phyloP scores from a whole-genome alignment of 2,888 invertebrate species.

The Dynastes maya region DNA sequence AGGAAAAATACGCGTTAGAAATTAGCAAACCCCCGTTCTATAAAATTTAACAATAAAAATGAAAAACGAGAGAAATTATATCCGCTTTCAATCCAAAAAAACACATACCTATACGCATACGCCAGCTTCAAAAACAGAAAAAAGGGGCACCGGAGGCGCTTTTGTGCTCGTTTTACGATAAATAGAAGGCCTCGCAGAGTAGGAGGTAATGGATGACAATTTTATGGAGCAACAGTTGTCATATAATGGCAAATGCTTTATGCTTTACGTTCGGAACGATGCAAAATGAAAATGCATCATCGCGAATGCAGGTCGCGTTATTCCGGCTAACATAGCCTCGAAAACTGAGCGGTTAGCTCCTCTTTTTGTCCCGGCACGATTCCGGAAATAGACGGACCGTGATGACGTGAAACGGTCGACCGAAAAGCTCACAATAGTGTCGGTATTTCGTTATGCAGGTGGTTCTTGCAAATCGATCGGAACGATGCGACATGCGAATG shows the following conservation, averaged over 20 bases:
- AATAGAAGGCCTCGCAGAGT: no score
- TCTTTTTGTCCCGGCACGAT: background rate
- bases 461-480: background rate
- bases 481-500: conserved; percentile 24
- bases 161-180: no score
- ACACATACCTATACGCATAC: no score
- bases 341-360: no score
- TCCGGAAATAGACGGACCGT: conserved; percentile 11
- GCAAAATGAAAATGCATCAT: background rate
- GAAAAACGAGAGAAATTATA: no score
- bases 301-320: background rate
- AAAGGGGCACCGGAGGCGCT: no score
- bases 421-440: conserved; percentile 1
- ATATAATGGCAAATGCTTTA: background rate
- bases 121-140: no score
- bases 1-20: no score
- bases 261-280: background rate
- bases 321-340: no score
- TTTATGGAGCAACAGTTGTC: conserved; percentile 9
- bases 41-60: no score
- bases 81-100: no score
- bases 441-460: conserved; percentile 10
- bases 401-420: background rate
- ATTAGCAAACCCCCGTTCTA: no score
- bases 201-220: conserved; percentile 7